A percentile compares a stretch with the other conserved stretches of the same genome.
Conservation (phyloP, 2,113 vertebrate species). For the Sinocyclocheilus grahami region DNA sequence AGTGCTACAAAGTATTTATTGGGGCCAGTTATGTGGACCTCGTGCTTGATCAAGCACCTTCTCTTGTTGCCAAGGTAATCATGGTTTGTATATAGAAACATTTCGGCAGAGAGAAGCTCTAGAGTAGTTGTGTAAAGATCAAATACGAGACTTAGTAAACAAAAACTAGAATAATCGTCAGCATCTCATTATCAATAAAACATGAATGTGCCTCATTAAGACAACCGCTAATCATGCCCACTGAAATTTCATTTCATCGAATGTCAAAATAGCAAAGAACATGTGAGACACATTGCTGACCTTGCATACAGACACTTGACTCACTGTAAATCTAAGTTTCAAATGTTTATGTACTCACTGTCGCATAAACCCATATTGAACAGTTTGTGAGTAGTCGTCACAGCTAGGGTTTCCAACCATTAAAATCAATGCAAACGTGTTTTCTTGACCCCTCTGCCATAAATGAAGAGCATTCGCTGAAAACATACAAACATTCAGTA, state of each 20-base stretch:
- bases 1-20: conserved; percentile 60
- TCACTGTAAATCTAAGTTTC: background rate
- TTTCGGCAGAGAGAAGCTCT: background rate
- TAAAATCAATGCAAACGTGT: background rate
- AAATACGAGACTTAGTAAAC: conserved; percentile 2
- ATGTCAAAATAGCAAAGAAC: background rate
- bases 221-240: background rate
- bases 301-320: background rate
- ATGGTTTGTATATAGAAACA: conserved; percentile 33
- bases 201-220: background rate
- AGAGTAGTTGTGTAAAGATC: conserved; percentile 24
- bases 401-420: background rate
- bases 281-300: background rate
- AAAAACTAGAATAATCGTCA: conserved; percentile 37
- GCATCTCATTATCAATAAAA: conserved; percentile 25
- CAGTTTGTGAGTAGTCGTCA: background rate
- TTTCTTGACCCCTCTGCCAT: background rate
- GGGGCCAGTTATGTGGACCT: conserved; percentile 54
- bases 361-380: background rate
- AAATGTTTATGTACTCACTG: background rate
- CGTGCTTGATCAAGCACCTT: conserved; percentile 44
- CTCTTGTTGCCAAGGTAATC: conserved; percentile 44
- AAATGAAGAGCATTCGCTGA: background rate
- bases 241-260: background rate
- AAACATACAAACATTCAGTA: no score